A percentile compares a stretch with the other conserved stretches of the same genome.
Conservation (phyloP, 1,140 invertebrate genomes). For the Forficula auricularia region DNA sequence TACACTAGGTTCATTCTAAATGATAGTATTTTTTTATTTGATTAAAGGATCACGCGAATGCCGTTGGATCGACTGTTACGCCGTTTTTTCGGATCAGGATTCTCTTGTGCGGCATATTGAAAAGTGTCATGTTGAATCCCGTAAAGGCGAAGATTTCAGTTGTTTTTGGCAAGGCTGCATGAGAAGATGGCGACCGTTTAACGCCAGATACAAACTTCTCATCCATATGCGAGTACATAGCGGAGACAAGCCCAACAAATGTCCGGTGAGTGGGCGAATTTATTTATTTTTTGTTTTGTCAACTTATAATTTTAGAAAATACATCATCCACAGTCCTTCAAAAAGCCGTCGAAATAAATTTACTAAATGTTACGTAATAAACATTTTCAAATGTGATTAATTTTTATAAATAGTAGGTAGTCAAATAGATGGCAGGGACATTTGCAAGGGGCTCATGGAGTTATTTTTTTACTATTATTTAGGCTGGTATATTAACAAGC, state of each 20-base stretch:
- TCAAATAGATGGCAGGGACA: no score
- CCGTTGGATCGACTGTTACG: constrained; percentile 71
- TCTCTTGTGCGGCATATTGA: constrained; percentile 80
- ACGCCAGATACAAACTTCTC: constrained; percentile 87
- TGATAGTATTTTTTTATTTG: neutral
- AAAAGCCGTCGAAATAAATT: no score
- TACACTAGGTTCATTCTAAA: neutral
- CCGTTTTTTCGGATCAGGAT: constrained; percentile 55
- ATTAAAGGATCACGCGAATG: constrained; percentile 31
- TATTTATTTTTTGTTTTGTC: no score
- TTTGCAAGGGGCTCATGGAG: no score
- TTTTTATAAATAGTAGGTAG: no score
- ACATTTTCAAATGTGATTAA: no score
- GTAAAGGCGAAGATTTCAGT: constrained; percentile 70
- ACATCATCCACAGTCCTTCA: neutral
- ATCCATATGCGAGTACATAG: constrained; percentile 94
- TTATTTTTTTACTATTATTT: no score
- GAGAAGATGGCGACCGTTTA: constrained; percentile 70
- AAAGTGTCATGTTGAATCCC: constrained; percentile 70
- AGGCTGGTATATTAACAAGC: no score
- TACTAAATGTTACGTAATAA: no score
- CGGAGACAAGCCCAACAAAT: constrained; percentile 91
- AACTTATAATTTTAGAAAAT: no score
- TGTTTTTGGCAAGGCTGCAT: constrained; percentile 84
- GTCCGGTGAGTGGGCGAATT: constrained; percentile 66